Conservation (phyloP, 2,888 invertebrate species). For the Drosophila antonietae region DNA sequence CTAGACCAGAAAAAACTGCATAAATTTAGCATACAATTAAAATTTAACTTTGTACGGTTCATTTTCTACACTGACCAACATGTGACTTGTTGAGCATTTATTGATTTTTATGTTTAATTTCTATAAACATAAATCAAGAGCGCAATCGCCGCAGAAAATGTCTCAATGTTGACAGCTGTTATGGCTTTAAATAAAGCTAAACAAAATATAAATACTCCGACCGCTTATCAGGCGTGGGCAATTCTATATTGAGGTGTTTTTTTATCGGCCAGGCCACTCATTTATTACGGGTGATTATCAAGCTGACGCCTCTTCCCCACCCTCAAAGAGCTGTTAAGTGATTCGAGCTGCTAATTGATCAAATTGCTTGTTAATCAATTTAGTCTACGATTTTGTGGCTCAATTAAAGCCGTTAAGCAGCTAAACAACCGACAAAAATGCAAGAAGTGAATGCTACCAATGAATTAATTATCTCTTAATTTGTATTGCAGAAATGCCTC, state of each 20-base stretch:
- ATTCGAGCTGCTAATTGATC: conserved; percentile 47
- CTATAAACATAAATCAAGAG: background rate
- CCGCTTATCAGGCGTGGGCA: conserved; percentile 3
- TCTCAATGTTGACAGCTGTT: conserved; percentile 18
- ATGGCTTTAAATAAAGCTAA: conserved; percentile 11
- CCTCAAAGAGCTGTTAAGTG: conserved; percentile 8
- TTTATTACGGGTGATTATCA: conserved; percentile 38
- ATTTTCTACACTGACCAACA: background rate
- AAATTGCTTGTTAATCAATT: conserved; percentile 56
- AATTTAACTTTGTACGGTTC: background rate
- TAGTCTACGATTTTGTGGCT: conserved; percentile 18
- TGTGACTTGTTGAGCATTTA: conserved; percentile 40
- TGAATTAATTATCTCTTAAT: background rate
- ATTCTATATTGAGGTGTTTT: conserved; percentile 29
- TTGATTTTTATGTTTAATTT: conserved; percentile 25
- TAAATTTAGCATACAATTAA: conserved; percentile 28
- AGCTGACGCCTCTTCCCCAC: background rate
- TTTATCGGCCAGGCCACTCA: conserved; percentile 26
- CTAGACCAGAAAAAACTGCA: conserved; percentile 18
- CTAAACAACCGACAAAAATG: background rate
- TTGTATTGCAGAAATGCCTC: conserved; percentile 30
- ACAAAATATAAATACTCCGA: background rate
- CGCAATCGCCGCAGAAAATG: conserved; percentile 3
- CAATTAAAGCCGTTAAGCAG: conserved; percentile 2
- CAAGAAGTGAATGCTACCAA: background rate